Conservation (phyloP, 2,888 invertebrate species). For the Geotrupes spiniger region DNA sequence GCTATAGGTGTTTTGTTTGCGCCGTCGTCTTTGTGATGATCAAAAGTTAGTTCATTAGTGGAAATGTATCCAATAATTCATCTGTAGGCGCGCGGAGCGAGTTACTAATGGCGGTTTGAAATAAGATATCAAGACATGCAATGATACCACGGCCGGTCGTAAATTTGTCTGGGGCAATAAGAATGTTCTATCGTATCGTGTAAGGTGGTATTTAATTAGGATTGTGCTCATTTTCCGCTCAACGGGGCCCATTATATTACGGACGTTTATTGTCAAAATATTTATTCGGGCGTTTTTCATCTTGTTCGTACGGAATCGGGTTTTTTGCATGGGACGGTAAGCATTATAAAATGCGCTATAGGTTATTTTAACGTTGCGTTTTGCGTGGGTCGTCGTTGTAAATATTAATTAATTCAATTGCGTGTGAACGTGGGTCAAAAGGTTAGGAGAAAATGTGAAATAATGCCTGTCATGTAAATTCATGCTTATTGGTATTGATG, state of each 20-base stretch:
- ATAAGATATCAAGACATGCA: conserved; percentile 53
- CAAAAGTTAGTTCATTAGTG: conserved; percentile 51
- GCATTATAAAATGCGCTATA: too few species aligned
- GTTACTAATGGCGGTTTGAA: conserved; percentile 49
- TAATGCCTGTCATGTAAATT: too few species aligned
- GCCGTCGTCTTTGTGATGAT: conserved; percentile 37
- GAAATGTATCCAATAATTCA: conserved; percentile 50
- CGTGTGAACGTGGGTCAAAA: too few species aligned
- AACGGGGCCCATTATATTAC: conserved; percentile 22
- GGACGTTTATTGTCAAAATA: conserved; percentile 29
- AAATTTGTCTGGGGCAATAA: conserved; percentile 46
- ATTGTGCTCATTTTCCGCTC: conserved; percentile 32
- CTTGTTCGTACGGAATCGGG: too few species aligned
- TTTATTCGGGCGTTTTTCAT: too few species aligned
- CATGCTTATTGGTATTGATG: too few species aligned
- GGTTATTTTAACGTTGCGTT: too few species aligned
- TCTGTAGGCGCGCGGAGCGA: conserved; percentile 41
- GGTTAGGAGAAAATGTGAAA: too few species aligned
- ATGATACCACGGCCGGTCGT: conserved; percentile 43
- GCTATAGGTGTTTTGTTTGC: conserved; percentile 21
- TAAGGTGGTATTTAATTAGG: conserved; percentile 39
- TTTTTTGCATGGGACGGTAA: too few species aligned
- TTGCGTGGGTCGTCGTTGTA: too few species aligned
- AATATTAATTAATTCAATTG: too few species aligned
- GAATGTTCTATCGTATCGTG: conserved; percentile 36